Evolutionary conservation across 1,140 invertebrate genomes (phyloP).

Genomic region (Pollicipes pollicipes): DNA sequence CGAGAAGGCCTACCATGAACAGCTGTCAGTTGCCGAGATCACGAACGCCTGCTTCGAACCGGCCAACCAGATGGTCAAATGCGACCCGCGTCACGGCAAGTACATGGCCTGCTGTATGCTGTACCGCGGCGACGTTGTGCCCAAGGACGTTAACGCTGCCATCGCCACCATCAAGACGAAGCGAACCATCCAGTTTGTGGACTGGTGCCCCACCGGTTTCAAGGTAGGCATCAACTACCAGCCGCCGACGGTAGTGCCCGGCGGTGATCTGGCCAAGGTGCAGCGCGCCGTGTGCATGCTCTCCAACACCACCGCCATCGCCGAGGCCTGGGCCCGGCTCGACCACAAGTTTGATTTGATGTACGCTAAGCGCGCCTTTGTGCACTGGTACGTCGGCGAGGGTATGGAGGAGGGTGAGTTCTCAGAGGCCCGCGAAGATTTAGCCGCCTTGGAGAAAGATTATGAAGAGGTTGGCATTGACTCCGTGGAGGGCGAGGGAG

Average conservation of each 20-base stretch:
- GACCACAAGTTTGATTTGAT: constrained; percentile 42
- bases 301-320: constrained; percentile 63
- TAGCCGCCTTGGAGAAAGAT: constrained; percentile 65
- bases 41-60: constrained; percentile 79
- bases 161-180: constrained; percentile 73
- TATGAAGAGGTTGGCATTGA: constrained; percentile 64
- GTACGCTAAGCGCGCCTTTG: constrained; percentile 37
- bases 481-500: constrained; percentile 27
- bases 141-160: constrained; percentile 61
- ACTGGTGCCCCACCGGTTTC: constrained; percentile 79
- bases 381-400: constrained; percentile 61
- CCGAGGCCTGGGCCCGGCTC: constrained; percentile 45
- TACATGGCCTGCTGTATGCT: constrained; percentile 77
- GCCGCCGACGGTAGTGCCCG: constrained; percentile 40
- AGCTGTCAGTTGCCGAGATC: constrained; percentile 63
- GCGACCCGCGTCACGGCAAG: constrained; percentile 70
- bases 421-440: constrained; percentile 66
- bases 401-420: constrained; percentile 76
- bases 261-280: constrained; percentile 37
- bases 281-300: constrained; percentile 43
- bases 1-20: constrained; percentile 71
- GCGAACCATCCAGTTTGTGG: constrained; percentile 68
- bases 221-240: constrained; percentile 35
- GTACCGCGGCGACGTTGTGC: constrained; percentile 55
- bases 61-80: constrained; percentile 84